A percentile compares a stretch with the other conserved stretches of the same genome.
phyloP scores from a whole-genome alignment of 2,888 invertebrate species.

The Hydroisotoma schaefferi region DNA sequence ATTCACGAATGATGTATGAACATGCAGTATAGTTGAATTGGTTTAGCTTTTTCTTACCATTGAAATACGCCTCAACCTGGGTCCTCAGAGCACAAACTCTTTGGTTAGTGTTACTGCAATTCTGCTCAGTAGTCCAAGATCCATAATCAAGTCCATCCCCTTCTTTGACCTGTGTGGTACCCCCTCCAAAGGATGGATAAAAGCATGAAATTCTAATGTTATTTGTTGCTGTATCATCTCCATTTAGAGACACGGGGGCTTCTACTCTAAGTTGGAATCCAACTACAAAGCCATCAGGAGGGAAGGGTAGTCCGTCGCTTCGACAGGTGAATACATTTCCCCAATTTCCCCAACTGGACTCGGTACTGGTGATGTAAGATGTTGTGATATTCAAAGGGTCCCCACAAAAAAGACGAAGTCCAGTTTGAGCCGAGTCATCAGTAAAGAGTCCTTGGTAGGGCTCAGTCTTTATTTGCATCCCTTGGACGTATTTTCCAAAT shows the following conservation, averaged over 20 bases:
- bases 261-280: conserved; percentile 10
- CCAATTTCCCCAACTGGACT: conserved; percentile 9
- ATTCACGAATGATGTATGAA: not conserved
- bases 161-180: not conserved
- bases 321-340: conserved; percentile 7
- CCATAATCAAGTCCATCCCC: conserved; percentile 6
- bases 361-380: not conserved
- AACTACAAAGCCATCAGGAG: conserved; percentile 6
- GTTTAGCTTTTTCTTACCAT: not conserved
- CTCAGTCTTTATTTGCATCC: conserved; percentile 1
- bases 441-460: conserved; percentile 3
- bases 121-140: not conserved
- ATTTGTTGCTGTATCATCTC: conserved; percentile 12
- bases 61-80: not conserved
- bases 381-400: conserved; percentile 6
- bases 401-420: conserved; percentile 5
- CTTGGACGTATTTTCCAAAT: conserved; percentile 8
- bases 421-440: conserved; percentile 9
- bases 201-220: not conserved
- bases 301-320: conserved; percentile 2
- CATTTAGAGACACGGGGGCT: not conserved
- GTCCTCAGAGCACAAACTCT: conserved; percentile 3
- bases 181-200: conserved; percentile 4
- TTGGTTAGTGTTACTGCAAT: not conserved
- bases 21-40: not conserved